Evolutionary conservation across 2,113 vertebrate species (phyloP).

Genomic region (Nycticryphes semicollaris): DNA sequence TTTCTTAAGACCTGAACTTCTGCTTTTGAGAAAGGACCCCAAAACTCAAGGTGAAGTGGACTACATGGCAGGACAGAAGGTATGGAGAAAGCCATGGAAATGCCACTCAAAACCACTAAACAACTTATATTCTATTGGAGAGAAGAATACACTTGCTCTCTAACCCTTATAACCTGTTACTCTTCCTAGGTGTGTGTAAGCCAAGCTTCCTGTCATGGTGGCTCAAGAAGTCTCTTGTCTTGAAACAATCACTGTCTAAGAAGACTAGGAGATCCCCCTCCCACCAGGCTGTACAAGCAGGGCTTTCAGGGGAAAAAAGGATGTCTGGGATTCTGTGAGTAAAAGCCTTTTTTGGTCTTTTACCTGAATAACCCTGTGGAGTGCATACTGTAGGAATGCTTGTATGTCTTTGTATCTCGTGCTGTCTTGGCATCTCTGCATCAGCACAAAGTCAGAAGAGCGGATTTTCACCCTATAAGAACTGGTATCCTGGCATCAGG

Average conservation of each 20-base stretch:
- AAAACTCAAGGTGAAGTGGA: not conserved
- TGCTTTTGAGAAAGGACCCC: not conserved
- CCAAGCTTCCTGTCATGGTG: not conserved
- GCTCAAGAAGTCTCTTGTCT: not conserved
- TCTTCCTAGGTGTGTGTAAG: not conserved
- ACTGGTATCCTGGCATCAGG: not conserved
- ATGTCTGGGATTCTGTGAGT: not conserved
- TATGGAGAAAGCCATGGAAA: not conserved
- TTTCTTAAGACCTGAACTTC: not conserved
- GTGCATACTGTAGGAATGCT: not conserved
- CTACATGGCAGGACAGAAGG: not conserved
- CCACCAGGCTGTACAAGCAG: not conserved
- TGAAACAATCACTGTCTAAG: not conserved
- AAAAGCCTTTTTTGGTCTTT: not conserved
- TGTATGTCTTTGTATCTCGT: not conserved
- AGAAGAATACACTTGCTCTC: not conserved
- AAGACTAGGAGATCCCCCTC: not conserved
- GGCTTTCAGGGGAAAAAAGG: not conserved
- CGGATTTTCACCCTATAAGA: conserved; percentile 8
- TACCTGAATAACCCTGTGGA: not conserved
- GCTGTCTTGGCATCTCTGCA: not conserved
- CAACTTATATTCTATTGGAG: not conserved
- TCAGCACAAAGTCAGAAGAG: not conserved
- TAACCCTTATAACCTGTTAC: not conserved
- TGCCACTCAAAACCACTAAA: not conserved